Evolutionary conservation across 2,113 vertebrate species (phyloP).

Genomic region (Nannobrachium achirus): DNA sequence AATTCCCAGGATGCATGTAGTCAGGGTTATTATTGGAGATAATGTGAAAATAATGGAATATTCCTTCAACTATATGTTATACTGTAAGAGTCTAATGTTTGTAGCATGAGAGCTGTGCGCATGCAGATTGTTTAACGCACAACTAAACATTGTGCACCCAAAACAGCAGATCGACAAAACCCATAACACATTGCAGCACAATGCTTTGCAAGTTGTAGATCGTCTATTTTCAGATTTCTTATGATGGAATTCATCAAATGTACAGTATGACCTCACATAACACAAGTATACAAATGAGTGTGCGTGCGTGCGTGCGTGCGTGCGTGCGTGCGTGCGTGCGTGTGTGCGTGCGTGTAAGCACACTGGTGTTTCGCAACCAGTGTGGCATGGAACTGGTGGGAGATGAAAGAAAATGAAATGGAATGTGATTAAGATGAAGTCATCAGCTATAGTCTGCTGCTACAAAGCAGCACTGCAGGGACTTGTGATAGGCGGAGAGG

Average conservation of each 20-base stretch:
- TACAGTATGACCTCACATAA: too few relatives aligned
- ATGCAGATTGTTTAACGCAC: too few relatives aligned
- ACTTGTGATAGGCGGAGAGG: slow-evolving; percentile 24
- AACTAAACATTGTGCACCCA: too few relatives aligned
- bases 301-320: slow-evolving; percentile 15
- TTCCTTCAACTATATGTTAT: too few relatives aligned
- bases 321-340: slow-evolving; percentile 5
- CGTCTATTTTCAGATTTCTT: too few relatives aligned
- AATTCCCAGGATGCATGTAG: too few relatives aligned
- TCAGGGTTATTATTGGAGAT: too few relatives aligned
- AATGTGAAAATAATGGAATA: slow-evolving; percentile 17
- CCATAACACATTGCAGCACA: too few relatives aligned
- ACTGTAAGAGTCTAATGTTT: neutral
- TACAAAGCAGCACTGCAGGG: slow-evolving; percentile 62
- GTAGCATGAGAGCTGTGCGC: neutral
- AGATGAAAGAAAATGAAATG: slow-evolving; percentile 73
- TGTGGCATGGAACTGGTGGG: slow-evolving; percentile 35
- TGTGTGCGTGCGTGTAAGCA: slow-evolving; percentile 20
- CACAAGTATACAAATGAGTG: too few relatives aligned
- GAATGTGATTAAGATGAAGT: slow-evolving; percentile 79
- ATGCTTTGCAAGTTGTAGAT: too few relatives aligned
- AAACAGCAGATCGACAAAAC: too few relatives aligned
- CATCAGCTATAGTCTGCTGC: slow-evolving; percentile 69
- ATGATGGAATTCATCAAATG: too few relatives aligned
- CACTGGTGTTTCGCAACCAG: slow-evolving; percentile 57